Conservation (phyloP, 2,888 invertebrate species). For the Hyalella azteca region DNA sequence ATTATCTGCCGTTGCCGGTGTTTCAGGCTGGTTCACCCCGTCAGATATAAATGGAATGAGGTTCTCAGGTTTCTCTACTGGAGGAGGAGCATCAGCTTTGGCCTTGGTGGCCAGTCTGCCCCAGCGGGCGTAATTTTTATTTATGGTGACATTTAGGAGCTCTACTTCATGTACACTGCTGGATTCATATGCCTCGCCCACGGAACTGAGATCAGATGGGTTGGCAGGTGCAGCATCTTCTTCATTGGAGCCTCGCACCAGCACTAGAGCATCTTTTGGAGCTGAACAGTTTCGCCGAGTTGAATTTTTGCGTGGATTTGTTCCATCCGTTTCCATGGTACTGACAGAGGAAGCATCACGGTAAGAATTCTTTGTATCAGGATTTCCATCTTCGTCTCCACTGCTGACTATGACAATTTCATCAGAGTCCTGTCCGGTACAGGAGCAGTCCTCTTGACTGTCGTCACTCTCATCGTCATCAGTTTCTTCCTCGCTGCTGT, state of each 20-base stretch:
- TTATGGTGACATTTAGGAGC: not conserved
- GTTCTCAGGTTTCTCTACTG: not conserved
- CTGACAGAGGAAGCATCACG: not conserved
- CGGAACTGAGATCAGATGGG: not conserved
- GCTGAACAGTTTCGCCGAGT: not conserved
- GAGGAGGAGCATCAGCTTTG: not conserved
- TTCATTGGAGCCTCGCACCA: too few relatives aligned
- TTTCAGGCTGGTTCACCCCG: not conserved
- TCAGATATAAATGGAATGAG: conserved; percentile 4
- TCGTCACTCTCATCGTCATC: not conserved
- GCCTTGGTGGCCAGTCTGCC: not conserved
- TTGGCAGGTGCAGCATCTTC: not conserved
- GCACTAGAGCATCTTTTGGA: not conserved
- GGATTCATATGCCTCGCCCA: not conserved
- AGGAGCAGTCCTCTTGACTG: not conserved
- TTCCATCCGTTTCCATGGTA: not conserved
- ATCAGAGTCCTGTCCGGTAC: not conserved
- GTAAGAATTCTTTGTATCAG: not conserved
- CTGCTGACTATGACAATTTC: conserved; percentile 9
- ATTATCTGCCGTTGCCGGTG: too few relatives aligned
- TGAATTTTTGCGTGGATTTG: not conserved
- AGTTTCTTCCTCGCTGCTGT: not conserved
- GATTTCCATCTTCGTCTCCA: not conserved
- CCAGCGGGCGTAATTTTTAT: not conserved
- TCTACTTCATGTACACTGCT: not conserved